A percentile compares a stretch with the other conserved stretches of the same genome.
Evolutionary conservation across 1,140 invertebrate genomes (phyloP).

Genomic region (Ceratosolen solmsi): DNA sequence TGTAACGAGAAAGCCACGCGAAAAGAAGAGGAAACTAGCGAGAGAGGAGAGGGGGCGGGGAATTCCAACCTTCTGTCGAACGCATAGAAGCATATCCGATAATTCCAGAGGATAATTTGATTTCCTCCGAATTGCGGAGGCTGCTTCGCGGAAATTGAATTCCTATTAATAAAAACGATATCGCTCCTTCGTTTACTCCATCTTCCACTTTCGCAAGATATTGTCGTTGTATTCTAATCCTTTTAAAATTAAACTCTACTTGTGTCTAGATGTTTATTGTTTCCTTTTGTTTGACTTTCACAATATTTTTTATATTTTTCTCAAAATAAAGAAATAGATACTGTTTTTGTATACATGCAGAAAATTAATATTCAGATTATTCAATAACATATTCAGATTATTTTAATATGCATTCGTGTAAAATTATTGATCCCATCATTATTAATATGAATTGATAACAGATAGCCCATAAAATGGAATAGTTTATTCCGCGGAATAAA

Average conservation of each 20-base stretch:
- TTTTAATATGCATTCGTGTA: neutral
- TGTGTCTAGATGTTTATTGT: slow-evolving; percentile 16
- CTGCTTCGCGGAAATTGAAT: slow-evolving; percentile 62
- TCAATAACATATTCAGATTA: too few species aligned
- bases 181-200: slow-evolving; percentile 49
- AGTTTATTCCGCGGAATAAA: neutral
- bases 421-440: neutral
- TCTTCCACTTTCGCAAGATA: slow-evolving; percentile 35
- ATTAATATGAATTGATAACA: too few species aligned
- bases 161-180: slow-evolving; percentile 67
- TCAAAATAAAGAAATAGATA: too few species aligned
- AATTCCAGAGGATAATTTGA: slow-evolving; percentile 63
- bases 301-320: neutral
- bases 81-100: slow-evolving; percentile 51
- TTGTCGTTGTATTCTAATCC: slow-evolving; percentile 6
- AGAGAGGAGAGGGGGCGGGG: slow-evolving; percentile 5
- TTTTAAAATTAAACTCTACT: slow-evolving; percentile 46
- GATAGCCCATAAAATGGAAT: neutral
- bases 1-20: neutral
- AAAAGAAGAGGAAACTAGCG: neutral
- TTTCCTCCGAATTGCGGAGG: slow-evolving; percentile 61
- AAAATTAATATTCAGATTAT: neutral
- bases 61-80: slow-evolving; percentile 42
- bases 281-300: neutral
- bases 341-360: too few species aligned